phyloP scores from a whole-genome alignment of 2,888 invertebrate species.

The Pterostichus niger region DNA sequence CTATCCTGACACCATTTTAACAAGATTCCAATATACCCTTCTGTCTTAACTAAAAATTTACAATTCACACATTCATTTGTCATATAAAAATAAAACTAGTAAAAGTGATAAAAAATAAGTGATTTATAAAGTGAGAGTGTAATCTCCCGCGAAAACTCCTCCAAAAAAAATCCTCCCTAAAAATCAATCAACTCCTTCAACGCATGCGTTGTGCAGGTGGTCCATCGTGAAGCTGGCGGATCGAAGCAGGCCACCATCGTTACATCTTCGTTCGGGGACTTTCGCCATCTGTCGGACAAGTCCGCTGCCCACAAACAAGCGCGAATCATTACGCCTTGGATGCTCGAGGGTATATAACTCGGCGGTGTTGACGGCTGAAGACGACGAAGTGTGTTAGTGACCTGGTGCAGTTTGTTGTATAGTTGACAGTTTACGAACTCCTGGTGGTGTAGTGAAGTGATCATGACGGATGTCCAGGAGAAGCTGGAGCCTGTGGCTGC shows the following conservation, averaged over 20 bases:
- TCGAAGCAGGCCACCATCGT: conserved; percentile 35
- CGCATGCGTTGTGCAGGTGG: conserved; percentile 39
- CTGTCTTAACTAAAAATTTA: no score
- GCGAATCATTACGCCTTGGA: conserved; percentile 59
- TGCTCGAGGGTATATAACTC: conserved; percentile 33
- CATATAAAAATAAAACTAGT: no score
- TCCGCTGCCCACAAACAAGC: conserved; percentile 36
- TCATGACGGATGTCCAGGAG: conserved; percentile 58
- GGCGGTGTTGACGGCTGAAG: not conserved
- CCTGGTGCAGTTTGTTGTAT: not conserved
- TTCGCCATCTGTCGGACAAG: conserved; percentile 23
- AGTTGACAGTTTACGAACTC: not conserved
- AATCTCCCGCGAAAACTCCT: not conserved
- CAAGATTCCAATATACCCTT: no score
- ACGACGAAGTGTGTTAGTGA: not conserved
- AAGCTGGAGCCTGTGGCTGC: not conserved
- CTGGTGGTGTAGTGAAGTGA: conserved; percentile 11
- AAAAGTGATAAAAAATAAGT: no score
- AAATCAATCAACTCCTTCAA: conserved; percentile 47
- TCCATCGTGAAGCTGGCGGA: conserved; percentile 53
- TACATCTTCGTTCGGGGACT: conserved; percentile 35
- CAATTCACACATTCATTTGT: no score
- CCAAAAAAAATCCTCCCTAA: conserved; percentile 15
- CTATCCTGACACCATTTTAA: no score
- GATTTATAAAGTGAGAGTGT: no score